Percentiles rank a stretch among this genome's conserved stretches.
These are phyloP conservation scores for Agonum fuliginosum DNA, from an alignment of 2,888 invertebrate species.

Conservation along the genomic window DNA sequence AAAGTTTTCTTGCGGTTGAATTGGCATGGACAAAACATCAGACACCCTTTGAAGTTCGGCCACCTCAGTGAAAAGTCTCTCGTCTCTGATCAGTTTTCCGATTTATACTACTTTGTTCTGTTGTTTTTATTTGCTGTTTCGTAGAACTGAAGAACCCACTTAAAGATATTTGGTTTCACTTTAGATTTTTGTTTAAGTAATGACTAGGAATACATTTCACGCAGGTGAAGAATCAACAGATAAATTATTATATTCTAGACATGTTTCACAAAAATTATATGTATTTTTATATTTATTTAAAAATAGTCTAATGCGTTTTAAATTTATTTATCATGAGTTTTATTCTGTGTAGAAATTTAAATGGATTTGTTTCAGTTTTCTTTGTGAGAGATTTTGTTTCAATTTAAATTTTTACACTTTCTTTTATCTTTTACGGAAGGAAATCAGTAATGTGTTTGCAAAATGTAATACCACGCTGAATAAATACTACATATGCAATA, in stretches of 20 bases:
- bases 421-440: not conserved
- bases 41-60: constrained; percentile 15
- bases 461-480: not conserved
- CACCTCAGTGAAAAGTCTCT: constrained; percentile 5
- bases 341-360: constrained; percentile 31
- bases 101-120: constrained; percentile 38
- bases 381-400: constrained; percentile 10
- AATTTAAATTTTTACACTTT: constrained; percentile 20
- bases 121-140: constrained; percentile 38
- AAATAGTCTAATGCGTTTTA: not conserved
- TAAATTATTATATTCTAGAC: not conserved
- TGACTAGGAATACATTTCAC: constrained; percentile 21
- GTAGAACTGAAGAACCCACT: not conserved
- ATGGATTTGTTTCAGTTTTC: constrained; percentile 26
- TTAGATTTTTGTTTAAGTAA: constrained; percentile 3
- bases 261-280: not conserved
- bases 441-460: not conserved
- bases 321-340: constrained; percentile 16
- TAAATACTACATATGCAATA: not conserved
- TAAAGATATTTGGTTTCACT: constrained; percentile 34
- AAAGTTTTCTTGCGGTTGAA: too few species aligned
- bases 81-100: constrained; percentile 34
- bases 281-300: not conserved
- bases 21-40: too few species aligned
- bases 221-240: constrained; percentile 26